phyloP scores from a whole-genome alignment of 2,888 invertebrate genomes.

The Aplocera efformata region DNA sequence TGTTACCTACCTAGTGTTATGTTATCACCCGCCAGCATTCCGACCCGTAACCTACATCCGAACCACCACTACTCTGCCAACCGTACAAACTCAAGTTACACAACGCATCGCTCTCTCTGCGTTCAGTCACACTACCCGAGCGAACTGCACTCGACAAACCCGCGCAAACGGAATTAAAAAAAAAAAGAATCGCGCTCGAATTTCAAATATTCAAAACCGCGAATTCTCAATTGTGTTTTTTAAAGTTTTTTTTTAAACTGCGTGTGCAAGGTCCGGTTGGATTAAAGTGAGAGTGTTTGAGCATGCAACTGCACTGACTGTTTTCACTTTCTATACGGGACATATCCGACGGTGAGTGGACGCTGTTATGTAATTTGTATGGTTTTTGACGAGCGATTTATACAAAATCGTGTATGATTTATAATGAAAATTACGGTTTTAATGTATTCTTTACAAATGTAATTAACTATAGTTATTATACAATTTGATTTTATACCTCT shows the following conservation, averaged over 20 bases:
- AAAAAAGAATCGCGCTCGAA: slow-evolving; percentile 45
- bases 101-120: slow-evolving; percentile 37
- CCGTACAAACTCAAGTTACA: slow-evolving; percentile 27
- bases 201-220: slow-evolving; percentile 39
- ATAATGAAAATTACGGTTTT: no score
- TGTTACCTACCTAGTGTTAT: slow-evolving; percentile 12
- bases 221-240: slow-evolving; percentile 29
- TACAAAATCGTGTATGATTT: neutral
- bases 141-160: slow-evolving; percentile 36
- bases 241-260: slow-evolving; percentile 3
- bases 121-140: slow-evolving; percentile 52
- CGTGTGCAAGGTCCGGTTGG: slow-evolving; percentile 52
- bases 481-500: no score
- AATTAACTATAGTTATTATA: no score
- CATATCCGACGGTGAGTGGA: slow-evolving; percentile 59
- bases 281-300: slow-evolving; percentile 56
- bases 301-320: slow-evolving; percentile 57
- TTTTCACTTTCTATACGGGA: slow-evolving; percentile 75
- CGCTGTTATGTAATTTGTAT: slow-evolving; percentile 34
- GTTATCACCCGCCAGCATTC: slow-evolving; percentile 18
- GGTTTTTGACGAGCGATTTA: slow-evolving; percentile 29
- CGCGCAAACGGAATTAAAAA: slow-evolving; percentile 24
- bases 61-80: slow-evolving; percentile 10
- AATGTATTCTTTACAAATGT: no score
- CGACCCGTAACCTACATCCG: slow-evolving; percentile 22